Base-by-base conservation (phyloP, 2,113 vertebrate species). In the Pterocles burchelli region DNA sequence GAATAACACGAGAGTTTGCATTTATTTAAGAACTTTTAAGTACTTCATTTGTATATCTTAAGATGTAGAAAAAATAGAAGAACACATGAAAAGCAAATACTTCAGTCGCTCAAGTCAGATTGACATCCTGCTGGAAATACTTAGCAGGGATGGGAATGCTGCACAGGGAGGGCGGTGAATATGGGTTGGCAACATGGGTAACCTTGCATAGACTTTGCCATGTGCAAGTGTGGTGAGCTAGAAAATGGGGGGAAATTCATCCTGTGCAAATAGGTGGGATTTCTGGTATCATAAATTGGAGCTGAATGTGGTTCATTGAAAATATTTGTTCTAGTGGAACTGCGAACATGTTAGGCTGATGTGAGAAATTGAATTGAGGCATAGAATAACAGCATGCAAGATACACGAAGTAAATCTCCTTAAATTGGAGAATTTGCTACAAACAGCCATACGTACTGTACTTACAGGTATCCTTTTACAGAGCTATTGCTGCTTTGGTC, bases 21-120 rank as follows among this genome's bases (percentile, higher is more conserved):
- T 84, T 88, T 97, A 59, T 68, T 90, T 81, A 91, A 79, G 63
- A 76, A 38, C 41, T 83, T 83, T 7, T 14, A 85, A 90, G 66
- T 55, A 63, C 22, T 85, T 93, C 4, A 9, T 54, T 82, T 67
- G 91, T 73, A 7, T 76, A 85, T 94, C 66, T 94, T 19, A 79
- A 85, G 65, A 72, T 68, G 45, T 46, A 75, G 52, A 6, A 46
- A n/a, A 80, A 89, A 31, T 11, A 66, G 10, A 86, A 25, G 43
- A 94, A 71, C 52, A 48, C 31, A 59, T 14, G 54, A 45, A 41
- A 67, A 91, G 24, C 43, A 97, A 91, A 90, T 59, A 88, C 75
- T 86, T 80, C 43, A 77, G 46, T 19, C 55, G 49, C 54, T 93
- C 55, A 83, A 79, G 58, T 76, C n/a, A 33, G 28, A 43, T 16